A percentile compares a stretch with the other conserved stretches of the same genome.
Evolutionary conservation across 2,113 vertebrate species (phyloP).

Genomic region (Ibidorhyncha struthersii): DNA sequence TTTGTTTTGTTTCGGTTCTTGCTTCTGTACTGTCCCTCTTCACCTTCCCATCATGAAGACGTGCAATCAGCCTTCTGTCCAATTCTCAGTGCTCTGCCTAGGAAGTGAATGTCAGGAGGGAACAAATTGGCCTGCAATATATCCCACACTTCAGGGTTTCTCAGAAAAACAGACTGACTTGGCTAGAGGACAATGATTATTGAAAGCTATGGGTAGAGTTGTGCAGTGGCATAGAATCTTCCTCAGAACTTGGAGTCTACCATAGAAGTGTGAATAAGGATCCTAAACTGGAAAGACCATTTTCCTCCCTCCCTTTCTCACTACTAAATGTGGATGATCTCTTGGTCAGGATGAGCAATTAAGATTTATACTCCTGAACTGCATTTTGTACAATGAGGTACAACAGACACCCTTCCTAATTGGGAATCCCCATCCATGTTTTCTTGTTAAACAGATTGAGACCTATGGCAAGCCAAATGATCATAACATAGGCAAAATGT

Average conservation of each 20-base stretch:
- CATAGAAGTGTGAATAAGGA: neutral
- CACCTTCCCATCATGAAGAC: neutral
- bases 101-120: neutral
- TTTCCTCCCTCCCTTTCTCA: neutral
- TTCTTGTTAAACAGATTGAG: neutral
- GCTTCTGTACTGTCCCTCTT: neutral
- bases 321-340: neutral
- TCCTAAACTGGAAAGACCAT: neutral
- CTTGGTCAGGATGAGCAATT: neutral
- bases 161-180: neutral
- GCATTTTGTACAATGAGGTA: neutral
- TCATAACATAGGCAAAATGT: neutral
- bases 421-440: neutral
- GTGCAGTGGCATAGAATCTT: neutral
- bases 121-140: neutral
- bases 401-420: neutral
- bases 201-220: neutral
- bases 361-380: neutral
- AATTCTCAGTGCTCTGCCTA: neutral
- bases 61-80: neutral
- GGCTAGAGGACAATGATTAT: neutral
- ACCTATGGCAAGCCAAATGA: neutral
- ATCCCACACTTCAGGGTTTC: neutral
- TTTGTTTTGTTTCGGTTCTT: neutral
- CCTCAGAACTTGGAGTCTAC: neutral